Evolutionary conservation across 2,113 vertebrate species (phyloP).

Genomic region (Silurus glanis): DNA sequence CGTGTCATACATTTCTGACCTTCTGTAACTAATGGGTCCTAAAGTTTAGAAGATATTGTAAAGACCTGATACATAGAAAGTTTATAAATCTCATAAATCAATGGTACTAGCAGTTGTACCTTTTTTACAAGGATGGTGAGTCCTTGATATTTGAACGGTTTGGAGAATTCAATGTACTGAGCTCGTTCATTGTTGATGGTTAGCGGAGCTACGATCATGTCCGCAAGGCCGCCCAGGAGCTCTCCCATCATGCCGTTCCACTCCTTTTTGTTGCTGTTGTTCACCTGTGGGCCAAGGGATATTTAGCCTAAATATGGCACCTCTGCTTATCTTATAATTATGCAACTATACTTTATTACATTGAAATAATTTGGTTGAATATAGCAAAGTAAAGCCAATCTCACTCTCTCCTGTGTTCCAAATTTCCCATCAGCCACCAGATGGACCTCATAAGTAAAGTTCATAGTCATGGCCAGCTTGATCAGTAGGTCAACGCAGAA

Average conservation of each 20-base stretch:
- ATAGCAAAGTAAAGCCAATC: slow-evolving; percentile 38
- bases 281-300: slow-evolving; percentile 76
- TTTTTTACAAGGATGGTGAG: slow-evolving; percentile 98
- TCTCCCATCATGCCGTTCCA: slow-evolving; percentile 99
- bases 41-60: not conserved
- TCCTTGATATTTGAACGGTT: slow-evolving; percentile 97
- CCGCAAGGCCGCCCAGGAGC: slow-evolving; percentile 88
- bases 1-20: not conserved
- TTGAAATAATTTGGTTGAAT: not conserved
- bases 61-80: not conserved
- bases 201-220: slow-evolving; percentile 96
- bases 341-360: not conserved
- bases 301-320: too few species aligned
- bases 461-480: slow-evolving; percentile 93
- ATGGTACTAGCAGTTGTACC: slow-evolving; percentile 68
- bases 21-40: not conserved
- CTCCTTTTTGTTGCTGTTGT: slow-evolving; percentile 99
- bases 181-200: slow-evolving; percentile 97
- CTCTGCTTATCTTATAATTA: too few species aligned
- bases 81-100: not conserved
- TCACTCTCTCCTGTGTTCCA: slow-evolving; percentile 94
- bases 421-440: slow-evolving; percentile 98
- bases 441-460: slow-evolving; percentile 97
- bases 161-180: slow-evolving; percentile 98
- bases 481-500: slow-evolving; percentile 97